phyloP scores from a whole-genome alignment of 2,797 vertebrate species.

The Moxostoma hubbsi region DNA sequence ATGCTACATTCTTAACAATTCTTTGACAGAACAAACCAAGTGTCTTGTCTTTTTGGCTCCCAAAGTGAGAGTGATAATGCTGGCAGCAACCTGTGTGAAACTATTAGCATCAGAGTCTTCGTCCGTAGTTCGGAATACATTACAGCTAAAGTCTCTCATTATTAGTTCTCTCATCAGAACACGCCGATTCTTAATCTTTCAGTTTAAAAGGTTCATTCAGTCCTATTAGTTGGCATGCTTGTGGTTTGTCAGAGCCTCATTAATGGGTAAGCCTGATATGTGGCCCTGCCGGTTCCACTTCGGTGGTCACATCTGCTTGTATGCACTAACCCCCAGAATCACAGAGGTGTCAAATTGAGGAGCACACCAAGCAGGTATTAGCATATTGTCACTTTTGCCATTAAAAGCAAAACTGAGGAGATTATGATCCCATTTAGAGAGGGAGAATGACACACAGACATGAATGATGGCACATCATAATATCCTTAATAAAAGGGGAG shows the following conservation, averaged over 20 bases:
- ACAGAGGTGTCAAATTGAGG: slow-evolving; percentile 76
- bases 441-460: slow-evolving; percentile 71
- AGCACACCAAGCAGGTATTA: slow-evolving; percentile 64
- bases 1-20: slow-evolving; percentile 41
- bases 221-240: slow-evolving; percentile 75
- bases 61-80: slow-evolving; percentile 42
- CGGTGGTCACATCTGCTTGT: slow-evolving; percentile 75
- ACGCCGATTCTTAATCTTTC: slow-evolving; percentile 66
- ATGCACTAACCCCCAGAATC: slow-evolving; percentile 71
- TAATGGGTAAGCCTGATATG: slow-evolving; percentile 75
- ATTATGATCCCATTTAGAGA: slow-evolving; percentile 78
- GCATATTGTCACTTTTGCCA: slow-evolving; percentile 78
- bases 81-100: slow-evolving; percentile 50
- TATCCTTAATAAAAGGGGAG: slow-evolving; percentile 61
- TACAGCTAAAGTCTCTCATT: slow-evolving; percentile 27
- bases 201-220: slow-evolving; percentile 68
- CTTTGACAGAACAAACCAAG: slow-evolving; percentile 47
- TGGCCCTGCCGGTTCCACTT: slow-evolving; percentile 73
- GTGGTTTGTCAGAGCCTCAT: slow-evolving; percentile 78
- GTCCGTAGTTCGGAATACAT: slow-evolving; percentile 50
- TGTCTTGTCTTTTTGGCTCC: slow-evolving; percentile 42
- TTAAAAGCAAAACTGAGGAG: slow-evolving; percentile 77
- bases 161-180: slow-evolving; percentile 46
- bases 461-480: slow-evolving; percentile 78
- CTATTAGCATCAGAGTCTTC: slow-evolving; percentile 50